Evolutionary conservation across 92 coral and sea anemone species (phyloP), one percentile per base, ranked within the genome.

Genomic region (Epizoanthus ramosus): DNA sequence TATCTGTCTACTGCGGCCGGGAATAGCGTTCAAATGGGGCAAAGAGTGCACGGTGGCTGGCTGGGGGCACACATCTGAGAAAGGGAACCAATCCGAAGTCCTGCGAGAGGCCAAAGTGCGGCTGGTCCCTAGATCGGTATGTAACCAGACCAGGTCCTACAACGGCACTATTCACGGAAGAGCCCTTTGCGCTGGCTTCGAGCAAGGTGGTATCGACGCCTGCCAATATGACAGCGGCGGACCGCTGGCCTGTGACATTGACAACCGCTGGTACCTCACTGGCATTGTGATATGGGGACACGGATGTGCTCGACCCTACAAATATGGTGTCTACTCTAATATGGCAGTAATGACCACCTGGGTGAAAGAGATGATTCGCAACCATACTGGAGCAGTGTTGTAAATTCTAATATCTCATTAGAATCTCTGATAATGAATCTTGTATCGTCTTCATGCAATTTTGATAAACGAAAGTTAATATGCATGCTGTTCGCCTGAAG

Each of bases 211-310:
- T 15, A 89, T 92, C 37, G 98, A 95, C 84, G 95, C 98, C 60
- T 95, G 98, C 63, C 98, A 95, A 68, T 93, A 91, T 74, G 98
- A 95, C 79, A 93, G 98, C 71, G 98, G 98, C 59, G 98, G 98
- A 7, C 98, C 98, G 70, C 86, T 95, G 88, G 64, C 90, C 57
- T 93, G 97, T 79, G 65, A 68, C 57, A 74, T 82, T 45, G 84
- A 72, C 28, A 91, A 89, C 63, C 88, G 77, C 23, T 95, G 92
- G 92, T 95, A 93, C 72, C 87, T 95, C 6, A 91, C 97, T 2
- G 98, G 98, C 15, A 43, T 93, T 3, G 98, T 95, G 56, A 93
- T 95, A 14, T 95, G 98, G 98, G 98, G 98, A 8, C 94, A 93
- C 17, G 92, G 86, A 59, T 95, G 98, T 76, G 98, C 91, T 52